These are phyloP conservation scores for Drosophila siamana DNA, from an alignment of 2,888 invertebrate species.

Conservation along the genomic window DNA sequence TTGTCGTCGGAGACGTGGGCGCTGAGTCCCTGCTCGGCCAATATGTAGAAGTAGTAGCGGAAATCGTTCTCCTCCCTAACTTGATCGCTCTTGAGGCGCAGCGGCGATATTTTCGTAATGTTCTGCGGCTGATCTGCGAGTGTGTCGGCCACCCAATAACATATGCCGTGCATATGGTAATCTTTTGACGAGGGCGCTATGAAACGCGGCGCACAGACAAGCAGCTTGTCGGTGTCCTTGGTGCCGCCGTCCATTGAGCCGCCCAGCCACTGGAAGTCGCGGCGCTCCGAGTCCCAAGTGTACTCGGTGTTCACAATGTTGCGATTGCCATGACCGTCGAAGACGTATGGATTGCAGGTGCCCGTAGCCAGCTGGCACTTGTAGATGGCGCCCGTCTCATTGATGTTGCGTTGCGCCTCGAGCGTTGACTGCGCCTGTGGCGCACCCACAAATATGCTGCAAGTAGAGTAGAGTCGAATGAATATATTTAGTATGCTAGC, in stretches of 20 bases:
- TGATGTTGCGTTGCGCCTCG: conserved; percentile 81
- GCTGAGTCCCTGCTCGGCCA: conserved; percentile 84
- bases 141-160: conserved; percentile 85
- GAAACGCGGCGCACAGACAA: conserved; percentile 85
- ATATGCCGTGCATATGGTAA: conserved; percentile 85
- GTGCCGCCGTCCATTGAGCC: conserved; percentile 86
- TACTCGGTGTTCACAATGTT: conserved; percentile 75
- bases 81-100: conserved; percentile 79
- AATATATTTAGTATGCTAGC: not conserved
- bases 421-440: conserved; percentile 86
- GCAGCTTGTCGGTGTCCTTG: conserved; percentile 83
- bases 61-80: conserved; percentile 54
- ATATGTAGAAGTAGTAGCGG: conserved; percentile 81
- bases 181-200: conserved; percentile 75
- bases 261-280: conserved; percentile 86
- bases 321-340: conserved; percentile 84
- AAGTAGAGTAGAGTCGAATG: conserved; percentile 42
- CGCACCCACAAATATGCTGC: conserved; percentile 86
- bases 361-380: conserved; percentile 83
- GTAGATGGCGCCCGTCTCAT: conserved; percentile 87
- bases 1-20: conserved; percentile 84
- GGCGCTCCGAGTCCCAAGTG: conserved; percentile 83
- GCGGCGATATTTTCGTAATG: conserved; percentile 83
- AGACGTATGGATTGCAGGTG: conserved; percentile 84
- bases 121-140: conserved; percentile 73